Percentiles rank a stretch among this genome's conserved stretches.
Evolutionary conservation across 2,888 invertebrate species (phyloP).

Genomic region (Microplitis manilae): DNA sequence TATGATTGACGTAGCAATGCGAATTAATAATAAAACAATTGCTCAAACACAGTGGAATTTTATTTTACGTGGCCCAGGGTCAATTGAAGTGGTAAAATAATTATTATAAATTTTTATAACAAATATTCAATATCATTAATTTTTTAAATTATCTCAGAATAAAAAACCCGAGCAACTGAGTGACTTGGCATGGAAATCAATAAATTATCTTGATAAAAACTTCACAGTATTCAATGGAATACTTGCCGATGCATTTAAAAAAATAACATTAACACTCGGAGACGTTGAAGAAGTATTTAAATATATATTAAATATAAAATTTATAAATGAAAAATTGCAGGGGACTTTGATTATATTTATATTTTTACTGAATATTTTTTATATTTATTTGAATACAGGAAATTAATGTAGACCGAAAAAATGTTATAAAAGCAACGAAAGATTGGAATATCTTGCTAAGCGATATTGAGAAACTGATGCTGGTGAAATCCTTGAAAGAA

Average conservation of each 20-base stretch:
- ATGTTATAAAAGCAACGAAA: conserved; percentile 62
- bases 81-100: conserved; percentile 72
- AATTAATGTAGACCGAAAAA: conserved; percentile 74
- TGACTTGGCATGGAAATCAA: conserved; percentile 81
- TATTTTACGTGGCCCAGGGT: conserved; percentile 82
- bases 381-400: conserved; percentile 70
- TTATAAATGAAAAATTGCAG: background rate
- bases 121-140: background rate
- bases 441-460: conserved; percentile 79
- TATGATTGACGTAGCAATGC: conserved; percentile 84
- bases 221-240: conserved; percentile 76
- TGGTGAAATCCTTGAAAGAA: conserved; percentile 83
- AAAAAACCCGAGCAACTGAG: conserved; percentile 78
- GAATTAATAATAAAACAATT: conserved; percentile 78
- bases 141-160: conserved; percentile 63
- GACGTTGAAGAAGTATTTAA: conserved; percentile 75
- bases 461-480: conserved; percentile 86
- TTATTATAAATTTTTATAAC: background rate
- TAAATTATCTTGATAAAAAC: conserved; percentile 76
- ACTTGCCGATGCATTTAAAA: conserved; percentile 73
- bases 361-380: conserved; percentile 7
- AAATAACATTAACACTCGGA: conserved; percentile 76
- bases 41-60: conserved; percentile 82
- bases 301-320: background rate
- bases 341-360: background rate